Evolutionary conservation across 2,113 vertebrate species (phyloP), one percentile per base, ranked within the genome.

Genomic region (Misgurnus mizolepis): DNA sequence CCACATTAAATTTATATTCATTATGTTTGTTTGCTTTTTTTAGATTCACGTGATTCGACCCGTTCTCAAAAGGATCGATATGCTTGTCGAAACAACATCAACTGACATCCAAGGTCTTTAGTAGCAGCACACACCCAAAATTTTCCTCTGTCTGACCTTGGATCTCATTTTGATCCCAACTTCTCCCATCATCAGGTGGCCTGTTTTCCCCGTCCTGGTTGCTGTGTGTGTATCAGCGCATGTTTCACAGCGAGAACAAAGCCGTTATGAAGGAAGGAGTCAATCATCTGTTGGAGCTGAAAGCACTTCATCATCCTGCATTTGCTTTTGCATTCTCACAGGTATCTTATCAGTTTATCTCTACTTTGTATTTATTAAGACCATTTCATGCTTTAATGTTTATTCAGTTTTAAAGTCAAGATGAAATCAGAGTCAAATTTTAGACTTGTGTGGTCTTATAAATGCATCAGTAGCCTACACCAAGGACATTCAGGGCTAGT

Each of bases 181-280:
- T 47, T 47, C 10, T 22, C 76, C 18, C 53, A 11, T 67, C 86
- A 94, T 94, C 75, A 47, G 80, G 53, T 72, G 93, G 91, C 87
- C 85, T 95, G 41, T 90, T 98, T 72, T 96, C 98, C 67, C 94
- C 96, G 0, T 96, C 96, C 0, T 99, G 97, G 97, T 92, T 95
- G 71, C 85, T 95, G 81, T 98, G 96, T 88, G 90, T 98, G 79
- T 98, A 98, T 82, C 95, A 94, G 88, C 92, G 97, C 77, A 97
- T 98, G 96, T 97, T 99, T 90, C 95, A 96, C 83, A 97, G 96
- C 78, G 96, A 98, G 88, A 98, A 97, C 86, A 98, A 97, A 89
- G 91, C 94, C 2, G 39, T 98, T 72, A 94, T 92, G 80, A 96
- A 90, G 84, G 97, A 98, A 87, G 96, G 97, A 1, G 84, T 98